Conservation (phyloP, 23 tunicate species). For the Halocynthia aurantium region DNA sequence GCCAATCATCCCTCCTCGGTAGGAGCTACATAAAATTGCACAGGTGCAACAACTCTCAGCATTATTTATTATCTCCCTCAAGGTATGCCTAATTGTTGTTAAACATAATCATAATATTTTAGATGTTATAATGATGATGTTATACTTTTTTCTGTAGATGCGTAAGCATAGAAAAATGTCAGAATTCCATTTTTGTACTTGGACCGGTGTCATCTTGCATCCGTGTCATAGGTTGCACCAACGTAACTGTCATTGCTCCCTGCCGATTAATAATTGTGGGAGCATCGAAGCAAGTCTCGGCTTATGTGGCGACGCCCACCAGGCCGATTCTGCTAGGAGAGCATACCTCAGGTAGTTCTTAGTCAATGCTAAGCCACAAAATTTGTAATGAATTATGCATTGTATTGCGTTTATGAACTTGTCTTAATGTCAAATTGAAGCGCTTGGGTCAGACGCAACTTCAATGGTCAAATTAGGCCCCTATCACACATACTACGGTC, state of each 20-base stretch:
- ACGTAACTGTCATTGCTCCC: slow-evolving; percentile 67
- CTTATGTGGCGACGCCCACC: slow-evolving; percentile 61
- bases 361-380: background rate
- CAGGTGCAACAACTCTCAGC: slow-evolving; percentile 48
- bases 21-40: slow-evolving; percentile 46
- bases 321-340: slow-evolving; percentile 58
- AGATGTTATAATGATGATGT: too few species aligned
- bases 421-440: too few species aligned
- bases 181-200: slow-evolving; percentile 42
- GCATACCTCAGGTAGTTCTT: background rate
- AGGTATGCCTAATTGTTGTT: background rate
- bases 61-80: slow-evolving; percentile 69
- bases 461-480: slow-evolving; percentile 69
- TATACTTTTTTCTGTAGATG: background rate
- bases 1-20: slow-evolving; percentile 34
- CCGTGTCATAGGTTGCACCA: slow-evolving; percentile 49
- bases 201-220: slow-evolving; percentile 78
- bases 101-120: too few species aligned
- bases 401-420: too few species aligned
- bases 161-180: slow-evolving; percentile 85
- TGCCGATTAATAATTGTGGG: slow-evolving; percentile 45
- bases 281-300: slow-evolving; percentile 24
- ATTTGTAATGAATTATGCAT: too few species aligned
- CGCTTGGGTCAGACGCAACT: background rate
- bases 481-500: slow-evolving; percentile 73